Conservation (phyloP, 2,888 invertebrate species). For the Metacarcinus magister region DNA sequence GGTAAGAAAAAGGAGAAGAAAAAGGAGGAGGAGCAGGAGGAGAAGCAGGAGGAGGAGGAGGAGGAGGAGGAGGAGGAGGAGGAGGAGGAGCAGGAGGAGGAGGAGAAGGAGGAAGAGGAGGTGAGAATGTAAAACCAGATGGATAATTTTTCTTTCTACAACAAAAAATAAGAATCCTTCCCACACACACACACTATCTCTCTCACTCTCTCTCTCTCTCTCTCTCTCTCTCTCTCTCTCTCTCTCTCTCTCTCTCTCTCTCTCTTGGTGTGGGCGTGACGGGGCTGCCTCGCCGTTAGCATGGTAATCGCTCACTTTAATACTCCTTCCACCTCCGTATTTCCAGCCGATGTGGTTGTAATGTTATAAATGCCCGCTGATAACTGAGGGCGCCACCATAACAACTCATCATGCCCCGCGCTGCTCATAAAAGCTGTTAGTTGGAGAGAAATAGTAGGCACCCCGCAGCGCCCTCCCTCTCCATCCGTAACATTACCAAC, state of each 20-base stretch:
- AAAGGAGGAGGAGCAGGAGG: neutral
- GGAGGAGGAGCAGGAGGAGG: neutral
- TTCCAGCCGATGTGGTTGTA: neutral
- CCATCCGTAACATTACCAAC: slow-evolving; percentile 64
- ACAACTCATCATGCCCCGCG: slow-evolving; percentile 54
- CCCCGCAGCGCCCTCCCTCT: slow-evolving; percentile 60
- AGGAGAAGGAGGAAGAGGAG: neutral
- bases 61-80: slow-evolving; percentile 34
- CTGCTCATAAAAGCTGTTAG: slow-evolving; percentile 61
- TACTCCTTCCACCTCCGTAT: neutral
- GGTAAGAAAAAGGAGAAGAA: neutral
- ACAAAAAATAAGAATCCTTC: neutral
- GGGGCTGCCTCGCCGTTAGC: neutral
- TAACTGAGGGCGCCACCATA: neutral
- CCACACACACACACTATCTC: neutral
- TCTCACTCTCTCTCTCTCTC: neutral
- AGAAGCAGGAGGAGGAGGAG: neutral
- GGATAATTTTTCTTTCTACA: neutral
- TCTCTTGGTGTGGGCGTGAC: no score
- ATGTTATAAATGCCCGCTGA: neutral
- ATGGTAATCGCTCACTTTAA: slow-evolving; percentile 9
- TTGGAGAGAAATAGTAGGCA: slow-evolving; percentile 69
- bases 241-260: neutral
- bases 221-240: neutral
- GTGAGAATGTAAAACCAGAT: neutral